A percentile compares a stretch with the other conserved stretches of the same genome.
phyloP scores from a whole-genome alignment of 2,113 vertebrate species.

The Pteronura brasiliensis region DNA sequence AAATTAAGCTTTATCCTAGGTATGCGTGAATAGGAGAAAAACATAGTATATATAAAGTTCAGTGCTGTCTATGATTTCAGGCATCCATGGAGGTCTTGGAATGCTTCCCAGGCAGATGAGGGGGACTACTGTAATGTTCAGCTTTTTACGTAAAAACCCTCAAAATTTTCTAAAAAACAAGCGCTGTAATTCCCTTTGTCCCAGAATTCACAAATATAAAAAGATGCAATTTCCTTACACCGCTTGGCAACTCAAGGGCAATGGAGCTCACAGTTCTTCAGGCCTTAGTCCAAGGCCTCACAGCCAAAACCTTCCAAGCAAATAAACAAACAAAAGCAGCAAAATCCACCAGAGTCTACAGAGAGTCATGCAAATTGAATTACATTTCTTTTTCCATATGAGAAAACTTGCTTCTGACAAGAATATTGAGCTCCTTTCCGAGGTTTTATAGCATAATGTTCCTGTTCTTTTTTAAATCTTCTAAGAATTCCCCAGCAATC shows the following conservation, averaged over 20 bases:
- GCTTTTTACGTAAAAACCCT: background rate
- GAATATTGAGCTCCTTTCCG: conserved; percentile 11
- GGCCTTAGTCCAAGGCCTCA: background rate
- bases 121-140: background rate
- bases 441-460: background rate
- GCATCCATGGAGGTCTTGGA: background rate
- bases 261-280: background rate
- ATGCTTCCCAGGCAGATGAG: background rate
- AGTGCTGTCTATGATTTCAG: background rate
- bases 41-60: background rate
- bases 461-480: background rate
- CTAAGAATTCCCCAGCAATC: background rate
- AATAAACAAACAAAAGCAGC: conserved; percentile 43
- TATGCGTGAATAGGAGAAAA: background rate
- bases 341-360: conserved; percentile 25
- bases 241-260: background rate
- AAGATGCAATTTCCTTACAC: background rate
- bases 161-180: background rate
- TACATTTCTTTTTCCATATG: background rate
- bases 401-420: conserved; percentile 43
- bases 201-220: background rate
- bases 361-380: conserved; percentile 30
- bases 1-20: background rate
- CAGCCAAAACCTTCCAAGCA: conserved; percentile 5
- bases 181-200: background rate